Base-by-base conservation (phyloP, 2,113 vertebrate genomes). In the Amblyornis subalaris region DNA sequence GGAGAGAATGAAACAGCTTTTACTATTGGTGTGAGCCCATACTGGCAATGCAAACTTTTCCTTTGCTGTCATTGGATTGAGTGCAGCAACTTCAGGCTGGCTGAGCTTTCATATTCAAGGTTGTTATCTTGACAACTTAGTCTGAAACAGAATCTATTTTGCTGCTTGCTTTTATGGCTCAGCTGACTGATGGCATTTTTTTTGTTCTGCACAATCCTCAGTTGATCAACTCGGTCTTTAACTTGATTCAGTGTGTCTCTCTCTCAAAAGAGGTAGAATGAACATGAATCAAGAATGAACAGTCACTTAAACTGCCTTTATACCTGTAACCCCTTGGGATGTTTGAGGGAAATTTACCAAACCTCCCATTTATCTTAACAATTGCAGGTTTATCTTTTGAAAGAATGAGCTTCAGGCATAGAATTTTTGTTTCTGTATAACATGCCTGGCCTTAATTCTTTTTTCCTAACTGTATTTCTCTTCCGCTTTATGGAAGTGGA, bases 211-310 rank as follows among this genome's bases (percentile, higher is more conserved):
- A 36, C 83, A 90, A 42, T 89, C 71, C 75, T 78, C 64, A 80
- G 79, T 74, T 92, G 95, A 93, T 95, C 91, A 92, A 14, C 82
- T 91, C 10, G 13, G 92, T 88, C 84, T 96, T 97, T 96, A 93
- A 88, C 71, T 88, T 95, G 81, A 96, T 96, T 93, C 93, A 88
- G 75, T 85, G 69, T 76, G 53, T 80, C 22, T 94, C 65, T 95
- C 80, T 93, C 81, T 89, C 45, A 57, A 78, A 82, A 89, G 86
- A 91, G 40, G 53, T 70, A 14, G 92, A 92, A 90, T 60, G 93
- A 89, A 55, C 91, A 48, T 89, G 89, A 94, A 86, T 96, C 92
- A 94, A 71, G 89, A 92, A 62, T 61, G 71, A 95, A 45, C 88
- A 93, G 78, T 82, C 71, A 55, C 82, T 95, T 92, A 91, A 93